Conservation (phyloP, 2,797 vertebrate species). For the Takifugu ocellatus region DNA sequence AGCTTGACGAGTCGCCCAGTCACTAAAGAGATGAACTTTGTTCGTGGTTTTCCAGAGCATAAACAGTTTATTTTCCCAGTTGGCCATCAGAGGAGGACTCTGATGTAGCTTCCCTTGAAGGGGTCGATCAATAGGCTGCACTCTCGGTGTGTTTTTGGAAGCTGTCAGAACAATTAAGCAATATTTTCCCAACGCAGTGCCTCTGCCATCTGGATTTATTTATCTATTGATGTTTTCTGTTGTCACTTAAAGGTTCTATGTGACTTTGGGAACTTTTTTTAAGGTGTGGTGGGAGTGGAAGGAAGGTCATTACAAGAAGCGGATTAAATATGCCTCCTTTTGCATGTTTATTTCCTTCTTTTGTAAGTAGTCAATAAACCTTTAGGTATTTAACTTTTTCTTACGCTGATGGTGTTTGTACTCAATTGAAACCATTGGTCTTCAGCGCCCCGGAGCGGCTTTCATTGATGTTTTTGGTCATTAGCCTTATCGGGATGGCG, state of each 20-base stretch:
- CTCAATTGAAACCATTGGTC: no score
- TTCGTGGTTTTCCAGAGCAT: slow-evolving; percentile 6
- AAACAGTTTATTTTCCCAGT: slow-evolving; percentile 35
- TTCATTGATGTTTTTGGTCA: no score
- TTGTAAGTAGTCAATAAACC: no score
- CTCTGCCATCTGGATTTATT: slow-evolving; percentile 36
- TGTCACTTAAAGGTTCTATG: slow-evolving; percentile 1
- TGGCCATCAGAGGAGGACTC: slow-evolving; percentile 40
- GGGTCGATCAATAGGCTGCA: slow-evolving; percentile 36
- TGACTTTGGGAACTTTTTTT: background rate
- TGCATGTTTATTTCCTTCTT: no score
- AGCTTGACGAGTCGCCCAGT: slow-evolving; percentile 14
- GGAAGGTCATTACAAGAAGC: no score
- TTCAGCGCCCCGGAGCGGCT: no score
- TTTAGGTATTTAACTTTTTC: no score
- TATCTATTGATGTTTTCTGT: slow-evolving; percentile 4
- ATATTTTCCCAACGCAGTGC: slow-evolving; percentile 54
- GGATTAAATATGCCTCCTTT: no score
- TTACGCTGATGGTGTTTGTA: no score
- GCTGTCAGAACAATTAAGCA: slow-evolving; percentile 39
- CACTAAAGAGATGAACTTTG: slow-evolving; percentile 17
- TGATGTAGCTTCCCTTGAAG: slow-evolving; percentile 33
- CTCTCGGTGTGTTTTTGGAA: slow-evolving; percentile 18
- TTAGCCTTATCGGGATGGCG: no score
- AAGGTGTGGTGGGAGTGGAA: no score